A percentile compares a stretch with the other conserved stretches of the same genome.
phyloP scores from a whole-genome alignment of 2,797 vertebrate species.

The Phylloscopus collybita region DNA sequence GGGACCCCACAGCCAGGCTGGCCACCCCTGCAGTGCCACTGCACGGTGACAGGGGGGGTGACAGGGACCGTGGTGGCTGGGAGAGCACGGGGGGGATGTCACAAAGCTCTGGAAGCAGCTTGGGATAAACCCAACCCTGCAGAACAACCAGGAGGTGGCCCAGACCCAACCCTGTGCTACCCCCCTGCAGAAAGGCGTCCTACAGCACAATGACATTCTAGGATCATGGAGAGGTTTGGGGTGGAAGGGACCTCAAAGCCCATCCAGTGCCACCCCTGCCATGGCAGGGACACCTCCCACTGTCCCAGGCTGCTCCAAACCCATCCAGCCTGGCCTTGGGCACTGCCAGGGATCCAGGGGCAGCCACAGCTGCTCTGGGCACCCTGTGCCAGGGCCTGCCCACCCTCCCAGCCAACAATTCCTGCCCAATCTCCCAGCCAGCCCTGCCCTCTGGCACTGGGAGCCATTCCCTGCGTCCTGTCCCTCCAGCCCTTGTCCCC shows the following conservation, averaged over 20 bases:
- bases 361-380: not conserved
- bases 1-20: fast-evolving
- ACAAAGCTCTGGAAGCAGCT: not conserved
- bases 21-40: not conserved
- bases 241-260: fast-evolving
- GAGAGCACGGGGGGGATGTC: not conserved
- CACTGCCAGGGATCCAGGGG: not conserved
- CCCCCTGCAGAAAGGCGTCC: not conserved
- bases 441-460: not conserved
- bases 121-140: not conserved
- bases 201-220: not conserved
- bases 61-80: fast-evolving
- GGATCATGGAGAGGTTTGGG: not conserved
- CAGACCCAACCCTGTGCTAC: fast-evolving
- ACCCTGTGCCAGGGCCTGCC: not conserved
- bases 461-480: not conserved
- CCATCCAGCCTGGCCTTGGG: not conserved
- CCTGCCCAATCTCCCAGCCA: not conserved
- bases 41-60: not conserved
- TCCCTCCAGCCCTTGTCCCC: not conserved
- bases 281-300: not conserved
- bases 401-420: not conserved
- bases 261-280: fast-evolving
- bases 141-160: not conserved
- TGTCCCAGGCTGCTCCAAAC: not conserved